Percentiles rank a stretch among this genome's conserved stretches.
phyloP scores from a whole-genome alignment of 1,140 invertebrate species.

The Catajapyx aquilonaris region DNA sequence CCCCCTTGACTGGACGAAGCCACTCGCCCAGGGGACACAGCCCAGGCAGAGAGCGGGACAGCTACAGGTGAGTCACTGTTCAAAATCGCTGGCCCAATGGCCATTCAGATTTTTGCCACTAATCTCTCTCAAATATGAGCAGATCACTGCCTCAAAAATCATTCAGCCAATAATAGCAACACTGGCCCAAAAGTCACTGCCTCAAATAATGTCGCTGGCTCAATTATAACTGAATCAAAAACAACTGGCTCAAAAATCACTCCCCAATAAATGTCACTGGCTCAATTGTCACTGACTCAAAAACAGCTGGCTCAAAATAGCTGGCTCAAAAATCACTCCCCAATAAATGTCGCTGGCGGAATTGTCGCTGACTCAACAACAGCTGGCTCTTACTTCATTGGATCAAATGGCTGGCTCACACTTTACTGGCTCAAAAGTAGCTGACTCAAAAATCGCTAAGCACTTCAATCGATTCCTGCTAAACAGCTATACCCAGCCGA shows the following conservation, averaged over 20 bases:
- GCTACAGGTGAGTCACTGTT: constrained; percentile 40
- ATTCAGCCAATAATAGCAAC: too few relatives aligned
- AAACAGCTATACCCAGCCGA: too few relatives aligned
- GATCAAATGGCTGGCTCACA: background rate
- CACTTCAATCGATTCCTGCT: too few relatives aligned
- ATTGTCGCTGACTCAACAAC: background rate
- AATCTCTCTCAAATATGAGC: background rate
- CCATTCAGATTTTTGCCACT: background rate
- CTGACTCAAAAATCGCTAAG: background rate
- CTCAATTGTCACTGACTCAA: background rate
- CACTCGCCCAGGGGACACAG: constrained; percentile 53
- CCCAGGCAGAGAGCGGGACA: constrained; percentile 52
- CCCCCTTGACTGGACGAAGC: constrained; percentile 25
- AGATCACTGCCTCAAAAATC: too few relatives aligned
- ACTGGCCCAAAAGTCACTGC: too few relatives aligned
- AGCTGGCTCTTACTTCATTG: background rate
- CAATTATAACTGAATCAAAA: background rate
- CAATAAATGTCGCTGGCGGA: too few relatives aligned
- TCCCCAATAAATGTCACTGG: too few relatives aligned
- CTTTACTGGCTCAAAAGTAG: too few relatives aligned
- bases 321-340: background rate
- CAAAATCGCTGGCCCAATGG: background rate
- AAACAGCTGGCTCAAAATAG: background rate
- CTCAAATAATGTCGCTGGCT: too few relatives aligned
- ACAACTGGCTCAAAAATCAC: background rate